Percentiles rank a stretch among this genome's conserved stretches.
phyloP scores from a whole-genome alignment of 2,888 invertebrate genomes.

The Cantharis lateralis region DNA sequence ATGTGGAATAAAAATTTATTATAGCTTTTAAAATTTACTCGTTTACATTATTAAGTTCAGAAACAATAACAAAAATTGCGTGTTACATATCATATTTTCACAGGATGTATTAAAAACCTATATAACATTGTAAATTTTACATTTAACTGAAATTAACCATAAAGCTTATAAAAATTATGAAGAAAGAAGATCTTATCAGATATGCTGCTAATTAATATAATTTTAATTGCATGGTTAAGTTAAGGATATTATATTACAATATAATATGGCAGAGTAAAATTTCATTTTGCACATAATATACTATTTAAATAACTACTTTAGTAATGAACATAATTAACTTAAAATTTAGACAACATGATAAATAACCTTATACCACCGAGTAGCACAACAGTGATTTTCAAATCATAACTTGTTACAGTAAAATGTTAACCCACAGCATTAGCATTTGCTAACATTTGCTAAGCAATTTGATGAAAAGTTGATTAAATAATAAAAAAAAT shows the following conservation, averaged over 20 bases:
- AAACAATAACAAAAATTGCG: slow-evolving; percentile 17
- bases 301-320: no score
- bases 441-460: no score
- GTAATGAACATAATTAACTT: no score
- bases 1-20: not conserved
- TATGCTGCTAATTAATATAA: not conserved
- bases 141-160: not conserved
- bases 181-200: not conserved
- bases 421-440: no score
- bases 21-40: not conserved
- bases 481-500: no score
- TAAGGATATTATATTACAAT: not conserved
- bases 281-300: not conserved
- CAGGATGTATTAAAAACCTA: slow-evolving; percentile 10
- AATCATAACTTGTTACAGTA: no score
- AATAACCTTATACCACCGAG: no score
- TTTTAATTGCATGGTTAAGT: not conserved
- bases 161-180: not conserved
- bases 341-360: no score
- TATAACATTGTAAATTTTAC: slow-evolving; percentile 9
- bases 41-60: not conserved
- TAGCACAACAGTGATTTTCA: no score
- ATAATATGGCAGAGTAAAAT: not conserved
- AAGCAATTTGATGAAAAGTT: no score
- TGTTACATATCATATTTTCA: slow-evolving; percentile 17